These are phyloP conservation scores for Drosophila pruinosa DNA, from an alignment of 1,140 invertebrate genomes.

Conservation along the genomic window DNA sequence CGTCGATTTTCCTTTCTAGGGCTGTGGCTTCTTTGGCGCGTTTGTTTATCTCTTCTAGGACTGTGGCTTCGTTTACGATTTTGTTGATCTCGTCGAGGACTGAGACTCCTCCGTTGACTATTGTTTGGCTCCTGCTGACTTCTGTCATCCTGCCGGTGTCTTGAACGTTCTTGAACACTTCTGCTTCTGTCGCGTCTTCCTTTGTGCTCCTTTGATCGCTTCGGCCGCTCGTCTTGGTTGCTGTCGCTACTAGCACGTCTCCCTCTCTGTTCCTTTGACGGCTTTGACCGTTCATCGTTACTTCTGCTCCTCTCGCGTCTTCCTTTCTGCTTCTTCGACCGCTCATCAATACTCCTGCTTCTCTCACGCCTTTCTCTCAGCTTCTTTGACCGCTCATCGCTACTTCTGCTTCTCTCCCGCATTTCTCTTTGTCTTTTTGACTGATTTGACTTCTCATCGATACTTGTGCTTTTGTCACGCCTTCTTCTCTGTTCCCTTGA, in stretches of 20 bases:
- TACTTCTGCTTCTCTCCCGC: neutral
- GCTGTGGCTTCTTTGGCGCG: neutral
- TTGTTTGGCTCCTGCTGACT: neutral
- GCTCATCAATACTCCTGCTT: neutral
- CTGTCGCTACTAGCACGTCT: slow-evolving; percentile 11
- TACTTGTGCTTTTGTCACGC: neutral
- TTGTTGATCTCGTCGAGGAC: neutral
- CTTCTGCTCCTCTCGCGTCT: neutral
- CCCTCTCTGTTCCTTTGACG: neutral
- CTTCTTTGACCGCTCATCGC: neutral
- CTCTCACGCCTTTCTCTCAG: neutral
- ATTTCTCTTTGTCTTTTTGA: neutral
- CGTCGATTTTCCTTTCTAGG: neutral
- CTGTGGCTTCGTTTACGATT: slow-evolving; percentile 19
- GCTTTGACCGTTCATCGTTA: neutral
- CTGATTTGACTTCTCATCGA: too few species aligned
- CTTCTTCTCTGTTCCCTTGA: neutral
- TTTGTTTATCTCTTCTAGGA: neutral
- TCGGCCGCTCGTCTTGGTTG: neutral
- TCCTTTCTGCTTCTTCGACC: neutral
- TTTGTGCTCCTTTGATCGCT: neutral
- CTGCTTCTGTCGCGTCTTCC: slow-evolving; percentile 9
- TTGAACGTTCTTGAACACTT: neutral
- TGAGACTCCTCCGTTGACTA: slow-evolving; percentile 24
- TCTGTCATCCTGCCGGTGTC: neutral